Base-by-base conservation (phyloP, 2,888 invertebrate species). In the Prenolepis imparis region DNA sequence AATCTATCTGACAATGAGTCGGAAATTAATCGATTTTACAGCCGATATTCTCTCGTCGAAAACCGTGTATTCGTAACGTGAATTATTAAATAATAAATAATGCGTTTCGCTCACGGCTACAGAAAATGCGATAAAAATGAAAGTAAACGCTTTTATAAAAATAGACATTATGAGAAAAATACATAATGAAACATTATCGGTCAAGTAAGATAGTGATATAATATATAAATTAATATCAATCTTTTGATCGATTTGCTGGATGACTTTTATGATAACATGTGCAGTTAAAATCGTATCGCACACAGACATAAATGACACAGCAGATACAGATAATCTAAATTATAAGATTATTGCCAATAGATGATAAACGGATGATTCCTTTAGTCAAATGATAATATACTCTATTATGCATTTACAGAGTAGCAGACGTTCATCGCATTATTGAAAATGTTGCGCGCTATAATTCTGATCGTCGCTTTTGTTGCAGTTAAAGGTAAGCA, bases 401-500 rank as follows among this genome's bases (percentile, higher is more conserved):
- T 77, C 44, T 41, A 44, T 75, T 36, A 15, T 15, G 1, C 11
- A 28, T 68, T 78, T 59, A 15, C 59, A 78, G 78, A 44, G 1
- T 66, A 63, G 15, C 11, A 28, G 55, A 18, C 11, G 0, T 15
- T 59, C 5, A 1, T 57, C 2, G 15, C 11, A 21, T 18, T 18
- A 57, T 3, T 24, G 0, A 36, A 59, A 8, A 80, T 80, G 78
- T 6, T 80, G 0, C 36, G 70, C 18, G 18, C 11, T 0, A 0
- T 61, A 36, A 80, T 61, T 70, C 15, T 80, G 24, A 70, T 70
- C 12, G 12, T 9, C 3, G 4, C 3, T 0, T 59, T 70, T 8
- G 21, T 5, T n/a, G 12, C 24, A 36, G 59, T 70, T 1, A 59
- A 59, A 36, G 70, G 78, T 80, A 78, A 44, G 41, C 3, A 70